These are phyloP conservation scores for Caenorhabditis latens DNA, from an alignment of 1,140 invertebrate genomes.

Conservation along the genomic window DNA sequence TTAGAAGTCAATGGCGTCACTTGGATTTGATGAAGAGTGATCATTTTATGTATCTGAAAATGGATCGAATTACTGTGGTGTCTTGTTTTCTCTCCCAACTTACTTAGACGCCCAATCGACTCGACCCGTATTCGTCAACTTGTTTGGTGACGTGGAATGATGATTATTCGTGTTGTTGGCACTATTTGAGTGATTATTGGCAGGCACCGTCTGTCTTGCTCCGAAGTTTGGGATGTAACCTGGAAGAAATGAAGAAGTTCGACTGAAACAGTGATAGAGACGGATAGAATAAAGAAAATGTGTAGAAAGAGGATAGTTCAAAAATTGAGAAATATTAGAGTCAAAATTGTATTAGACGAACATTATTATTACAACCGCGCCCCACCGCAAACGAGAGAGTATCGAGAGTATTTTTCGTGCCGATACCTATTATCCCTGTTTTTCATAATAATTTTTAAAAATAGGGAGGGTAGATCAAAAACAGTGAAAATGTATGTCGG, in stretches of 20 bases:
- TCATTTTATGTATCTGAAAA: slow-evolving; percentile 9
- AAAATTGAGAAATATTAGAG: not conserved
- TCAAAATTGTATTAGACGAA: not conserved
- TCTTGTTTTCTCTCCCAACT: not conserved
- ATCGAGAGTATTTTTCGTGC: too few relatives aligned
- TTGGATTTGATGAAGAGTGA: not conserved
- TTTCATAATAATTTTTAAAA: too few relatives aligned
- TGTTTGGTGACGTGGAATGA: slow-evolving; percentile 39
- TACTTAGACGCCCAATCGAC: slow-evolving; percentile 63
- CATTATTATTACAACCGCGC: too few relatives aligned
- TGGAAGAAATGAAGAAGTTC: not conserved
- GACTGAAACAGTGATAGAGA: not conserved
- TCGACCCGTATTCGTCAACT: slow-evolving; percentile 36
- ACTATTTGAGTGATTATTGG: not conserved
- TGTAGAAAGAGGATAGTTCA: not conserved
- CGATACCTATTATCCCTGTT: too few relatives aligned
- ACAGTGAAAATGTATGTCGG: too few relatives aligned
- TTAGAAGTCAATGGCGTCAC: too few relatives aligned
- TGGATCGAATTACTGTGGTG: too few relatives aligned
- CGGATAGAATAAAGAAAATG: too few relatives aligned
- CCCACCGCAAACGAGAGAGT: too few relatives aligned
- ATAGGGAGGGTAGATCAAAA: too few relatives aligned
- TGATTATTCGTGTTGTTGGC: not conserved
- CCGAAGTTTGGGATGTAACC: slow-evolving; percentile 65
- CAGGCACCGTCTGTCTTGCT: slow-evolving; percentile 45